Conservation (phyloP, 92 coral and sea anemone genomes). For the Umimayanthus chanpuru region DNA sequence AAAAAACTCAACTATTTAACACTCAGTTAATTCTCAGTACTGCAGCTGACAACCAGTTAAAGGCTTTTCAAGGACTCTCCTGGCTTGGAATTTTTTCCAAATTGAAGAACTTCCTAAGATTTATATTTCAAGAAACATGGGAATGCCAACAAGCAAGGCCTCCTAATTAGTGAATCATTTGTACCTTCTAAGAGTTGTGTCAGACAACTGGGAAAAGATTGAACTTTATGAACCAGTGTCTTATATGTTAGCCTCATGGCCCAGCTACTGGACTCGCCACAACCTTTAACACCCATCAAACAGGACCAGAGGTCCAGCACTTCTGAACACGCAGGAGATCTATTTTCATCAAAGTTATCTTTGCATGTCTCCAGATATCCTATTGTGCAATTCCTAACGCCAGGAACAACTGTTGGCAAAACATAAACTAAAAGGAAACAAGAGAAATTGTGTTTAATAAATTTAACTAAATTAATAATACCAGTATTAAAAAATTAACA, state of each 20-base stretch:
- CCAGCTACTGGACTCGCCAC: conserved; percentile 10
- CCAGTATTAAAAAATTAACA: too few species aligned
- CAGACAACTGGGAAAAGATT: conserved; percentile 24
- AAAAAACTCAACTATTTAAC: too few species aligned
- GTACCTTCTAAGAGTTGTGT: conserved; percentile 12
- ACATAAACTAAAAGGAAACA: not conserved
- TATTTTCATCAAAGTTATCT: conserved; percentile 35
- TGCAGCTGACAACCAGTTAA: too few species aligned
- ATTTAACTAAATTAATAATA: too few species aligned
- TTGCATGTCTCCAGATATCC: conserved; percentile 29
- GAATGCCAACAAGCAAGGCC: too few species aligned
- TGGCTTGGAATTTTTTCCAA: too few species aligned
- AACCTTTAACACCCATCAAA: conserved; percentile 11
- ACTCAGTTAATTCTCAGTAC: too few species aligned
- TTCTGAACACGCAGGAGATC: conserved; percentile 16
- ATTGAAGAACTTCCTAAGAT: too few species aligned
- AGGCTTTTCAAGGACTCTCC: too few species aligned
- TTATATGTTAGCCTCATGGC: conserved; percentile 16
- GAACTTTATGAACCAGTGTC: conserved; percentile 12
- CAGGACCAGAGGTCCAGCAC: conserved; percentile 34
- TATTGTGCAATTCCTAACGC: conserved; percentile 20
- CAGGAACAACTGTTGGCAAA: not conserved
- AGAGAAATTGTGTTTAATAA: not conserved
- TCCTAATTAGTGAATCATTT: too few species aligned
- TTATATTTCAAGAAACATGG: too few species aligned